phyloP scores from a whole-genome alignment of 92 coral and sea anemone species.

The Heliopora coerulea region DNA sequence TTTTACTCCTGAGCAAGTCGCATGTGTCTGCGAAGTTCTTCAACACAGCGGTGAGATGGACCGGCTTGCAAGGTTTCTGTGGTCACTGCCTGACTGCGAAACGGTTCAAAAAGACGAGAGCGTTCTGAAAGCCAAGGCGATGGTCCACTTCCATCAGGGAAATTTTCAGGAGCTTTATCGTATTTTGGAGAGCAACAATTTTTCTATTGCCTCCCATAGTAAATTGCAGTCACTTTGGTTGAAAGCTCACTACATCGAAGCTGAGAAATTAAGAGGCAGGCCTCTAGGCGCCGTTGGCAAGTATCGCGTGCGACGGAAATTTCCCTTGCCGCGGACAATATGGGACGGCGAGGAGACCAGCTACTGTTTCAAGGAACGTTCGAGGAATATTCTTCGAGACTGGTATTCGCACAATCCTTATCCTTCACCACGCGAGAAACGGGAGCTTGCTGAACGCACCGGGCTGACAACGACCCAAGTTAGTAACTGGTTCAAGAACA shows the following conservation, averaged over 20 bases:
- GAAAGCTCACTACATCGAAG: conserved; percentile 99
- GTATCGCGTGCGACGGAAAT: conserved; percentile 99
- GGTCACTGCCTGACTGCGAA: conserved; percentile 99
- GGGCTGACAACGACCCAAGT: conserved; percentile 99
- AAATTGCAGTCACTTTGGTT: conserved; percentile 98
- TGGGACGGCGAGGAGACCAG: conserved; percentile 99
- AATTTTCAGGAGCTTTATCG: conserved; percentile 99
- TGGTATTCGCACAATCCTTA: conserved; percentile 99
- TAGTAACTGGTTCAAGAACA: conserved; percentile 99
- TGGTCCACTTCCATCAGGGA: conserved; percentile 95
- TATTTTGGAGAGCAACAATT: conserved; percentile 91
- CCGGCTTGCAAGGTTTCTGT: conserved; percentile 94
- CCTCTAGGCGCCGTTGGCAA: conserved; percentile 99
- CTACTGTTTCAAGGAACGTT: conserved; percentile 98
- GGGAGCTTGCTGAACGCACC: conserved; percentile 97
- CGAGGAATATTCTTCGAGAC: conserved; percentile 96
- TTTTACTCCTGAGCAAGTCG: conserved; percentile 99
- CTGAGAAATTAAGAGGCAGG: conserved; percentile 95
- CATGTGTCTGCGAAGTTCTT: conserved; percentile 98
- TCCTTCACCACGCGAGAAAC: conserved; percentile 99
- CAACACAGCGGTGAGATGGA: conserved; percentile 99
- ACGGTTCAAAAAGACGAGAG: conserved; percentile 98
- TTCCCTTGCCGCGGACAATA: conserved; percentile 96
- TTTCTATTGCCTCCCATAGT: conserved; percentile 89
- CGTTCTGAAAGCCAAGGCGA: conserved; percentile 94